Evolutionary conservation across 1,140 invertebrate genomes (phyloP).

Genomic region (Ceratosolen fusciceps): DNA sequence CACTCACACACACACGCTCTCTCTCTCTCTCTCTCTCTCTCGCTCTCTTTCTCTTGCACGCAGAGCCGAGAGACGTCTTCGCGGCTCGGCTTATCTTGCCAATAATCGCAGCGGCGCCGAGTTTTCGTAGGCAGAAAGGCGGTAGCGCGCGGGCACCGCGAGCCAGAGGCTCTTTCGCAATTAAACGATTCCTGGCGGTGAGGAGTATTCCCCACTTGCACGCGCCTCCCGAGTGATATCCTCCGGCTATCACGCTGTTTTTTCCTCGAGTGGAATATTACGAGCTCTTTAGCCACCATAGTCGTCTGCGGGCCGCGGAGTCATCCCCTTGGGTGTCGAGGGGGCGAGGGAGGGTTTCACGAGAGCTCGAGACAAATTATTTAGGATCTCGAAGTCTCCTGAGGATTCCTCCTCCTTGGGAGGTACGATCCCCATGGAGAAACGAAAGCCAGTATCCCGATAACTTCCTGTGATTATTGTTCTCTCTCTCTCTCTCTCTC

Average conservation of each 20-base stretch:
- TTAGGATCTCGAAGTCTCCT: neutral
- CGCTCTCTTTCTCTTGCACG: too few relatives aligned
- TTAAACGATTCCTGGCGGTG: slow-evolving; percentile 26
- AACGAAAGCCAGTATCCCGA: neutral
- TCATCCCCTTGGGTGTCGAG: neutral
- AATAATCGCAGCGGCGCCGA: slow-evolving; percentile 19
- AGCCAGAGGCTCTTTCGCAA: slow-evolving; percentile 19
- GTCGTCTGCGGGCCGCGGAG: neutral
- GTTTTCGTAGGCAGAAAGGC: too few relatives aligned
- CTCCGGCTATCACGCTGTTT: slow-evolving; percentile 3
- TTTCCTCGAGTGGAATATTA: slow-evolving; percentile 10
- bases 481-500: too few relatives aligned
- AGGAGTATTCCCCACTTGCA: slow-evolving; percentile 23
- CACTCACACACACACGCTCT: too few relatives aligned
- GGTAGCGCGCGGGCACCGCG: neutral
- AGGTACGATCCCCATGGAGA: neutral
- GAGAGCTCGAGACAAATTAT: slow-evolving; percentile 13
- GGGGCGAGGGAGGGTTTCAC: neutral
- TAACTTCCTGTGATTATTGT: too few relatives aligned
- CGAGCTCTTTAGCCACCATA: too few relatives aligned
- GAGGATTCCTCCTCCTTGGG: neutral
- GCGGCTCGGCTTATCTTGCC: slow-evolving; percentile 4
- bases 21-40: too few relatives aligned
- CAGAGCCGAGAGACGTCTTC: too few relatives aligned
- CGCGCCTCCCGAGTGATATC: slow-evolving; percentile 37